phyloP scores from a whole-genome alignment of 2,797 vertebrate species.

The Cygnus olor region DNA sequence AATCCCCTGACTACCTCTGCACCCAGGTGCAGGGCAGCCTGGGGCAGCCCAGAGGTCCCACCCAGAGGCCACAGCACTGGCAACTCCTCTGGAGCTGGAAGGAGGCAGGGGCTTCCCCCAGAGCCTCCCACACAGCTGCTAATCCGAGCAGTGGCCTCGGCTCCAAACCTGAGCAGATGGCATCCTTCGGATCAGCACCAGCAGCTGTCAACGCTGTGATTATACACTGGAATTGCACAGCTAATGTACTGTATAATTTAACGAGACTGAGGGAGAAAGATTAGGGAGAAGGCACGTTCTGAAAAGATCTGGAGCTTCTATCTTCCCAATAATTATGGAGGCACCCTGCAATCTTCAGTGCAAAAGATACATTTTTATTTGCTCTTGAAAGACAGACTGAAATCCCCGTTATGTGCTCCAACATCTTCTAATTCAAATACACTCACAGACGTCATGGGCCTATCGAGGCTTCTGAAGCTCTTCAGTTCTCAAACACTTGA shows the following conservation, averaged over 20 bases:
- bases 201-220: constrained; percentile 14
- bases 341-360: background rate
- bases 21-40: background rate
- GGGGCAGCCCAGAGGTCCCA: background rate
- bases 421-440: background rate
- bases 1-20: no score
- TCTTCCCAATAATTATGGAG: background rate
- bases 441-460: background rate
- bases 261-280: background rate
- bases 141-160: background rate
- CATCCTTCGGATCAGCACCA: background rate
- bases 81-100: background rate
- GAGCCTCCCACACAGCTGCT: background rate
- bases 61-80: background rate
- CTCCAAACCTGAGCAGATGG: background rate
- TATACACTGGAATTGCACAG: background rate
- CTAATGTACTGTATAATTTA: constrained; percentile 44
- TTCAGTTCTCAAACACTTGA: background rate
- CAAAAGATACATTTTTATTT: background rate
- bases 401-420: background rate
- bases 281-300: background rate
- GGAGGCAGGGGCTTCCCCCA: background rate
- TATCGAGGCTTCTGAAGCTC: background rate
- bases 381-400: background rate
- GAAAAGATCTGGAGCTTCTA: constrained; percentile 13